Conservation (phyloP, 2,888 invertebrate species). For the Thecophora atra region DNA sequence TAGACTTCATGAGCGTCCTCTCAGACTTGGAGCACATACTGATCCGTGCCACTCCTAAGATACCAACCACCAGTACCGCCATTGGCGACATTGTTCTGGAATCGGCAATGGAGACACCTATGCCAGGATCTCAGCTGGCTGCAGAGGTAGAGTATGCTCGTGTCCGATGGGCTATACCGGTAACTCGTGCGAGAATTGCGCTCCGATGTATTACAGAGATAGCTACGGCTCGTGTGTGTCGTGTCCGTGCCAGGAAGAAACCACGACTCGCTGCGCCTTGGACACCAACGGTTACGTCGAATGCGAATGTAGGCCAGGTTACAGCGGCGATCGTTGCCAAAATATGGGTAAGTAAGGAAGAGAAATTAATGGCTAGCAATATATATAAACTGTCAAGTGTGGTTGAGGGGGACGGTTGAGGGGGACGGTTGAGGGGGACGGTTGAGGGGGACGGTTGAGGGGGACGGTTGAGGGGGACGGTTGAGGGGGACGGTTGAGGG, state of each 20-base stretch:
- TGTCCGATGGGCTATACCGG: conserved; percentile 86
- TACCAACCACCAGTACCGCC: conserved; percentile 66
- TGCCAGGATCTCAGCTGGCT: conserved; percentile 73
- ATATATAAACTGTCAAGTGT: background rate
- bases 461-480: too few relatives aligned
- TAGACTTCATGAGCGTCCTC: conserved; percentile 85
- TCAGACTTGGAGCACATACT: conserved; percentile 84
- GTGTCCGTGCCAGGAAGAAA: conserved; percentile 76
- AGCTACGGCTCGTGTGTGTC: conserved; percentile 66
- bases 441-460: too few relatives aligned
- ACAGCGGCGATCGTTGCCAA: conserved; percentile 74
- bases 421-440: too few relatives aligned
- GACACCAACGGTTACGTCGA: conserved; percentile 74
- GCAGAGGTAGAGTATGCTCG: conserved; percentile 81
- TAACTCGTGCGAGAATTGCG: conserved; percentile 83
- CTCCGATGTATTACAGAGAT: conserved; percentile 77
- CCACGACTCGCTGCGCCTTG: conserved; percentile 58
- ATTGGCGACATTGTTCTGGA: conserved; percentile 90
- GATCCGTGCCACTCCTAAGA: conserved; percentile 81
- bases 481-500: too few relatives aligned
- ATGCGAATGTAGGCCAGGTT: conserved; percentile 78
- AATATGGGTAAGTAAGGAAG: conserved; percentile 66
- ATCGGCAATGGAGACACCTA: conserved; percentile 70
- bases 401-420: too few relatives aligned
- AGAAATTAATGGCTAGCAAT: background rate